A percentile compares a stretch with the other conserved stretches of the same genome.
Conservation (phyloP, 2,797 vertebrate genomes). For the Buceros bicornis region DNA sequence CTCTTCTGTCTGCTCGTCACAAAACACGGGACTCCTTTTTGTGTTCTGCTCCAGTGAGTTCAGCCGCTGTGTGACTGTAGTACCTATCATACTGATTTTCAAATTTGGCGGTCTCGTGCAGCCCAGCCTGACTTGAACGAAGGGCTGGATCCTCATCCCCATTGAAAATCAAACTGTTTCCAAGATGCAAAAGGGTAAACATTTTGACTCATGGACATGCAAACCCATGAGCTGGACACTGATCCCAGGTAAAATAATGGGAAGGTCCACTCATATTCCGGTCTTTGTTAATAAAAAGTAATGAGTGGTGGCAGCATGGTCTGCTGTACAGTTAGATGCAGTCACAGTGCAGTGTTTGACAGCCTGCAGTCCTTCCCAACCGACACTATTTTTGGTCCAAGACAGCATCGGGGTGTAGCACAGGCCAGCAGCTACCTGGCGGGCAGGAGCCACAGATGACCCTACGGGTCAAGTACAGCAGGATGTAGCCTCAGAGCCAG, state of each 20-base stretch:
- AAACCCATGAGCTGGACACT: background rate
- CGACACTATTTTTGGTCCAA: background rate
- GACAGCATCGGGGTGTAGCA: accelerated
- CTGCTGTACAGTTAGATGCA: accelerated
- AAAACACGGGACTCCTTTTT: background rate
- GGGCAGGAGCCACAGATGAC: background rate
- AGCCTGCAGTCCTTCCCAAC: background rate
- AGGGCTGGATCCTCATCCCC: background rate
- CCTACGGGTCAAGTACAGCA: background rate
- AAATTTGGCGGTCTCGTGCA: background rate
- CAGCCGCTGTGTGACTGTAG: background rate
- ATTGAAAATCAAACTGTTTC: background rate
- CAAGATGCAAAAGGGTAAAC: accelerated
- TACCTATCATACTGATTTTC: background rate
- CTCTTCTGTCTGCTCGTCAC: background rate
- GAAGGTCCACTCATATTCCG: background rate
- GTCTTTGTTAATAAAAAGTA: background rate
- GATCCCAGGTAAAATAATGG: background rate
- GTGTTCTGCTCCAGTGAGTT: background rate
- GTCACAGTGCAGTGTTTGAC: no score
- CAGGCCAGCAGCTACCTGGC: background rate
- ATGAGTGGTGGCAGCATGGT: background rate
- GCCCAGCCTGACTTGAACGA: background rate
- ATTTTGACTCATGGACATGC: background rate
- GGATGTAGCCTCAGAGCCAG: background rate